Conservation (phyloP, 2,888 invertebrate species). For the Papilio protenor region DNA sequence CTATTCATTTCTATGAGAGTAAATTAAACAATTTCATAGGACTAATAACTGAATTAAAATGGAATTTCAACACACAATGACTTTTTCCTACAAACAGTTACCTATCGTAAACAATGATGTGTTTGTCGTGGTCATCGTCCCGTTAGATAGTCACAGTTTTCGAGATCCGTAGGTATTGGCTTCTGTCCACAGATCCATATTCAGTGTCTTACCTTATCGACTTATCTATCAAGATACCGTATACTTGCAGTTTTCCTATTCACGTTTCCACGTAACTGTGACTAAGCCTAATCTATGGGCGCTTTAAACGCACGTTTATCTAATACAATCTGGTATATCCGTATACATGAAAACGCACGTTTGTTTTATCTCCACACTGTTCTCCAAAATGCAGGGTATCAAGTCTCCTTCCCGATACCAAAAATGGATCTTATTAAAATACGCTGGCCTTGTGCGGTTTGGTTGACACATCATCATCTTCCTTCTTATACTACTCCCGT, state of each 20-base stretch:
- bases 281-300: conserved; percentile 49
- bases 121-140: conserved; percentile 15
- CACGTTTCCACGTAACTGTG: conserved; percentile 73
- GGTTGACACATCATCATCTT: no score
- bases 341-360: background rate
- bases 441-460: no score
- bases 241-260: conserved; percentile 64
- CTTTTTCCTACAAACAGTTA: background rate
- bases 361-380: background rate
- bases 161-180: conserved; percentile 41
- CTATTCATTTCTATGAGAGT: background rate
- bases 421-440: no score
- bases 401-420: no score
- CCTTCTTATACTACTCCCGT: no score
- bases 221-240: conserved; percentile 58
- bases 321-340: background rate
- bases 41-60: background rate
- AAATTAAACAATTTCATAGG: background rate
- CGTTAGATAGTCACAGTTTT: conserved; percentile 35
- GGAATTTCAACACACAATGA: background rate
- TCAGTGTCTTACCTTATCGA: conserved; percentile 55
- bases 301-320: background rate
- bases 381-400: no score
- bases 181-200: conserved; percentile 39
- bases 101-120: conserved; percentile 13